phyloP scores from a whole-genome alignment of 1,140 invertebrate species.

The Macrostomum lignano region DNA sequence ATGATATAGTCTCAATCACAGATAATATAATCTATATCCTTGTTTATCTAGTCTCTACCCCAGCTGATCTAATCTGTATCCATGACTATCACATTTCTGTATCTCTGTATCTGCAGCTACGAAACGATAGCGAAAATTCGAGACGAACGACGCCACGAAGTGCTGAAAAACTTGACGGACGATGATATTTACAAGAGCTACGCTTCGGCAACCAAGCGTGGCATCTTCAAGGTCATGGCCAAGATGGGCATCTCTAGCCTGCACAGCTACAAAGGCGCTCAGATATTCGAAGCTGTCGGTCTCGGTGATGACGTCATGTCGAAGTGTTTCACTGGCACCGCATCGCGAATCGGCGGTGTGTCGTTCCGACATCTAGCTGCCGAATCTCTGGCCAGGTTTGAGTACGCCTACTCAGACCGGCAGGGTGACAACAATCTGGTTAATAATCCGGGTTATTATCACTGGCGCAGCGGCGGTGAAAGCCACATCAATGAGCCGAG shows the following conservation, averaged over 20 bases:
- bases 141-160: slow-evolving; percentile 48
- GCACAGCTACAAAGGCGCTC: slow-evolving; percentile 95
- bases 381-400: slow-evolving; percentile 33
- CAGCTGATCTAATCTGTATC: too few relatives aligned
- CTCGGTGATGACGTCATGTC: slow-evolving; percentile 64
- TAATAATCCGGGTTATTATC: slow-evolving; percentile 69
- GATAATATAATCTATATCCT: too few relatives aligned
- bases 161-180: slow-evolving; percentile 43
- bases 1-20: too few relatives aligned
- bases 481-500: slow-evolving; percentile 86
- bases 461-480: slow-evolving; percentile 83
- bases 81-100: too few relatives aligned
- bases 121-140: slow-evolving; percentile 54
- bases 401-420: slow-evolving; percentile 15
- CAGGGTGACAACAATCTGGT: slow-evolving; percentile 41
- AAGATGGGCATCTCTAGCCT: slow-evolving; percentile 98
- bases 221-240: slow-evolving; percentile 50
- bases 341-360: slow-evolving; percentile 71
- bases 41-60: too few relatives aligned
- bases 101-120: too few relatives aligned
- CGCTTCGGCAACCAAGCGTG: slow-evolving; percentile 27
- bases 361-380: slow-evolving; percentile 57
- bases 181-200: slow-evolving; percentile 52
- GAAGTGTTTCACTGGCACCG: slow-evolving; percentile 75
- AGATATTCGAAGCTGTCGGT: slow-evolving; percentile 95